Evolutionary conservation across 1,140 invertebrate genomes (phyloP), one percentile per base, ranked within the genome.

Genomic region (Thaumetopoea pityocampa): DNA sequence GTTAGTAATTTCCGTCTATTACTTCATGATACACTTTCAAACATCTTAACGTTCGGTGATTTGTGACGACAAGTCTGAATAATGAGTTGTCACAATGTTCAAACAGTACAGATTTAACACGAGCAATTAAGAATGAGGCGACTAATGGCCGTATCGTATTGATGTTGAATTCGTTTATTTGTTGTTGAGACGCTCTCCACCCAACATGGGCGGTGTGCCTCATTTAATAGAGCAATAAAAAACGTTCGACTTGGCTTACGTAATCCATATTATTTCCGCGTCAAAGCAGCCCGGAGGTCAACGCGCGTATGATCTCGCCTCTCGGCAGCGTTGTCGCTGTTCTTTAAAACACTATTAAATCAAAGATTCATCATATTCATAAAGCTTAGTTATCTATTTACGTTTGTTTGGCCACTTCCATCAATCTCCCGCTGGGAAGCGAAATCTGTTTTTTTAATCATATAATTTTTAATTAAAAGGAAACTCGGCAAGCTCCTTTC

Each of bases 151-250:
- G 49, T 58, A 60, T 65, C 38, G n/a, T n/a, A 63, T 63, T 35
- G 48, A 49, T 40, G 55, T 52, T 43, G 45, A 50, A 60, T 51
- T 59, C 44, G 54, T 70, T 62, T 60, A 61, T 67, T 67, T 64
- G 67, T 59, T 63, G 56, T 56, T 37, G 55, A 61, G 59, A 59
- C 52, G 53, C 62, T 72, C 59, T 73, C 60, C 68, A 76, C 71
- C 70, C 64, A 67, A 52, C 50, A 61, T 56, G 55, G 60, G 56
- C 65, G 57, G 60, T 51, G 76, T 78, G 78, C 74, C 72, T 79
- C 74, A 73, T 81, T 76, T 78, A 74, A 78, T 81, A 57, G 72
- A 68, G 67, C 67, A 78, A 72, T 81, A 81, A 78, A 81, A 81
- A 81, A 78, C 67, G 63, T 74, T 78, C 73, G 73, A 77, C 67